Percentiles rank a stretch among this genome's conserved stretches.
phyloP scores from a whole-genome alignment of 2,113 vertebrate genomes.

The Hippocampus barbouri region DNA sequence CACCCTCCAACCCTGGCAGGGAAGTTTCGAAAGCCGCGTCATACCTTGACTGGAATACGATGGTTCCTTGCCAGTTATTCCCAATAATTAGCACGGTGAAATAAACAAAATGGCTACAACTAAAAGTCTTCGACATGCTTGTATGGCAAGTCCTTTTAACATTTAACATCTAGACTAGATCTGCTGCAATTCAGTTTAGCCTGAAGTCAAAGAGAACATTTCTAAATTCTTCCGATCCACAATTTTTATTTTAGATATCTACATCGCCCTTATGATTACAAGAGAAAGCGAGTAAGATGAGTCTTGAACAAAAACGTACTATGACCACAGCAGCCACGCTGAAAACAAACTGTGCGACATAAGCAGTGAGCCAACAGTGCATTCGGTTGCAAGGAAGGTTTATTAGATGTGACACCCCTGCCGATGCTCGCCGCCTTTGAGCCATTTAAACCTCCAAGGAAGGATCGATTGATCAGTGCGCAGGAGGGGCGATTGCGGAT shows the following conservation, averaged over 20 bases:
- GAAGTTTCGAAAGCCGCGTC: slow-evolving; percentile 51
- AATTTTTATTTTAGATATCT: no score
- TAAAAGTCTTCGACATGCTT: no score
- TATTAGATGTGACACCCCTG: slow-evolving; percentile 19
- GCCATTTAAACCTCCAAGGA: slow-evolving; percentile 47
- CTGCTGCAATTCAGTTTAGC: no score
- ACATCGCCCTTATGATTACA: no score
- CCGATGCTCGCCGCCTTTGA: slow-evolving; percentile 26
- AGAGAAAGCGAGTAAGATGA: background rate
- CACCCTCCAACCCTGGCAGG: slow-evolving; percentile 3
- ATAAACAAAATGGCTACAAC: background rate
- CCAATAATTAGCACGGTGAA: background rate
- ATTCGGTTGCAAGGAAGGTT: background rate
- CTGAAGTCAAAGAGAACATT: no score
- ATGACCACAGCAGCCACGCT: background rate
- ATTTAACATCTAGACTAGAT: no score
- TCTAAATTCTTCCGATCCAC: no score
- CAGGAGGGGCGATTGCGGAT: slow-evolving; percentile 47
- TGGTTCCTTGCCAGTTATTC: background rate
- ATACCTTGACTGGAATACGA: background rate
- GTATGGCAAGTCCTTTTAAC: no score
- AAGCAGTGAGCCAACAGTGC: background rate
- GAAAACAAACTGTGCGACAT: background rate
- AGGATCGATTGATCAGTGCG: slow-evolving; percentile 50
- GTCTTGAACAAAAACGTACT: background rate